Conservation (phyloP, 2,797 vertebrate species). For the Siniperca undulata region DNA sequence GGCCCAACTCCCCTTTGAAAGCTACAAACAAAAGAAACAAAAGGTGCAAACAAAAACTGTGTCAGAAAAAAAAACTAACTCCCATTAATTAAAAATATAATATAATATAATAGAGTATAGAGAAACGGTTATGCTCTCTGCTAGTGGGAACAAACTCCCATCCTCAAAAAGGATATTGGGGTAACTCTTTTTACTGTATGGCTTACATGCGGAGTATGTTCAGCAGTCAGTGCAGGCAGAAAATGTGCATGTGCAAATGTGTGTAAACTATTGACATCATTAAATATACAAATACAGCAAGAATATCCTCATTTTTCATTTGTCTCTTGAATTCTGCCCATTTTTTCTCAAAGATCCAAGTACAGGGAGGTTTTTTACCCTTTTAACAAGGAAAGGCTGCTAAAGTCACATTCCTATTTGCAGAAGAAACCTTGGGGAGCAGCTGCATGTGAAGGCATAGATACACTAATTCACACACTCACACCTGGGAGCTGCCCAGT, state of each 20-base stretch:
- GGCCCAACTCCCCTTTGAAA: background rate
- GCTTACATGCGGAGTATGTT: background rate
- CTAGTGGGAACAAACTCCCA: background rate
- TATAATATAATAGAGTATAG: too few relatives aligned
- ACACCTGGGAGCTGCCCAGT: conserved; percentile 50
- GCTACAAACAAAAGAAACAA: conserved; percentile 18
- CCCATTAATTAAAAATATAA: conserved; percentile 10
- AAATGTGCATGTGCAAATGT: background rate
- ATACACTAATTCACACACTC: conserved; percentile 57
- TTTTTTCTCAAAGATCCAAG: conserved; percentile 15
- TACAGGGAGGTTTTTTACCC: background rate
- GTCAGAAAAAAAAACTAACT: background rate
- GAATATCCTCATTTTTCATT: background rate
- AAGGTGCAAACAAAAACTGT: conserved; percentile 2
- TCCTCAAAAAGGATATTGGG: background rate
- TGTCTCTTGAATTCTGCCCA: background rate
- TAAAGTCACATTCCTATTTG: conserved; percentile 49
- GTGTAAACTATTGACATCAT: background rate
- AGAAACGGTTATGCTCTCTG: background rate
- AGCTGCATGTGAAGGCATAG: conserved; percentile 46
- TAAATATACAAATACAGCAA: conserved; percentile 8
- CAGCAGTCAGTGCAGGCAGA: background rate
- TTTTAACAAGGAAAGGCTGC: conserved; percentile 23
- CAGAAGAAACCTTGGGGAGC: conserved; percentile 57
- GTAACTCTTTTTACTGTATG: background rate